These are phyloP conservation scores for Vidua chalybeata DNA, from an alignment of 2,113 vertebrate genomes.

Conservation along the genomic window DNA sequence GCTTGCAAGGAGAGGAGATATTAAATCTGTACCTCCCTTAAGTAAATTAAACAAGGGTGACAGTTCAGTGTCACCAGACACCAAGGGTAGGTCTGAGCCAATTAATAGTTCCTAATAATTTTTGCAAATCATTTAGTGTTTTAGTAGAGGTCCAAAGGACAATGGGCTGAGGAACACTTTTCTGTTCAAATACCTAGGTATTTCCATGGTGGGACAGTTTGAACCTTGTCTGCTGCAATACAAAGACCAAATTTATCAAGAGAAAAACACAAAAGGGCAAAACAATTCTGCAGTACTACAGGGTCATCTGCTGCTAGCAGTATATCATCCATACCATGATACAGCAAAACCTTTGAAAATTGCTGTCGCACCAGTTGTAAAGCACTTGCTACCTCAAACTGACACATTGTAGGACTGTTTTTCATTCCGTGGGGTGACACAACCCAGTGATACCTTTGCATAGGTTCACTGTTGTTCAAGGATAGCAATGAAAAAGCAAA, in stretches of 20 bases:
- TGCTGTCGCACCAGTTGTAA: accelerated
- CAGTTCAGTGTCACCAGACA: no score
- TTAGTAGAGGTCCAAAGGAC: background rate
- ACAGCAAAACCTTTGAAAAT: background rate
- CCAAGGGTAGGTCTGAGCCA: background rate
- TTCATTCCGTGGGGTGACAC: background rate
- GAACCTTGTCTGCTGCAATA: background rate
- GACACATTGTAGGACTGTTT: no score
- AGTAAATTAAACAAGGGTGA: background rate
- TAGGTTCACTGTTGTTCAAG: background rate
- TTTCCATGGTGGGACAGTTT: no score
- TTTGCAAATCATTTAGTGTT: background rate
- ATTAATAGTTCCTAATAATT: background rate
- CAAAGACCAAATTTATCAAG: background rate
- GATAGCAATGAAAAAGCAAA: background rate
- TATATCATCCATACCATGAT: background rate
- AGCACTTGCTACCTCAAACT: background rate
- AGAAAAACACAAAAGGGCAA: background rate
- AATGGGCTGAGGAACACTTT: background rate
- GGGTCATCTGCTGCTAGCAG: background rate
- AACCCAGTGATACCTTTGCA: background rate
- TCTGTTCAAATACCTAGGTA: background rate
- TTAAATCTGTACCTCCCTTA: background rate
- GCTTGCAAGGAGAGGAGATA: background rate
- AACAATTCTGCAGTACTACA: background rate